A percentile compares a stretch with the other conserved stretches of the same genome.
phyloP scores from a whole-genome alignment of 2,113 vertebrate genomes.

The Gnathonemus longibarbis region DNA sequence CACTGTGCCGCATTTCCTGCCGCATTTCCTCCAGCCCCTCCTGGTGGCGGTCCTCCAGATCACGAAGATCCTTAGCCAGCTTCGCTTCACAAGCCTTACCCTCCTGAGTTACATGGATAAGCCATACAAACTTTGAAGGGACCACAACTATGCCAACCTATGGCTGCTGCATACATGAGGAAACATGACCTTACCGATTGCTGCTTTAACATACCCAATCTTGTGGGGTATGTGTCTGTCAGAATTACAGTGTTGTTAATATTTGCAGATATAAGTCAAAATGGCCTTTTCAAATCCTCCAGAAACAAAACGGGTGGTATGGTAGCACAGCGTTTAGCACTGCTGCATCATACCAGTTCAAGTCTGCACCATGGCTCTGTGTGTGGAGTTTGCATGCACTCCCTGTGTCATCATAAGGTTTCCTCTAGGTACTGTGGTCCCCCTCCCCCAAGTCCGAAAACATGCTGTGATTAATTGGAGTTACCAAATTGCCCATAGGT shows the following conservation, averaged over 20 bases:
- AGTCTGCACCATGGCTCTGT: no score
- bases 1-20: slow-evolving; percentile 25
- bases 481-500: no score
- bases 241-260: neutral
- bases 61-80: slow-evolving; percentile 40
- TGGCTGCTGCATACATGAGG: neutral
- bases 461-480: no score
- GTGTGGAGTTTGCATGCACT: no score
- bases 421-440: no score
- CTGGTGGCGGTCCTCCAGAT: slow-evolving; percentile 46
- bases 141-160: neutral
- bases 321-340: no score
- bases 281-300: neutral
- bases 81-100: slow-evolving; percentile 33
- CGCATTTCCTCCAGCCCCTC: slow-evolving; percentile 42
- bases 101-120: slow-evolving; percentile 35
- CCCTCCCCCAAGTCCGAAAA: no score
- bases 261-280: neutral
- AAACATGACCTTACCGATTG: neutral
- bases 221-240: neutral
- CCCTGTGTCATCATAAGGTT: no score
- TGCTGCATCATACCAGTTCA: no score
- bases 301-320: neutral
- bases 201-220: neutral
- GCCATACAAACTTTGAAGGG: neutral